Percentiles rank a stretch among this genome's conserved stretches.
Evolutionary conservation across 2,113 vertebrate genomes (phyloP).

Genomic region (Carettochelys insculpta): DNA sequence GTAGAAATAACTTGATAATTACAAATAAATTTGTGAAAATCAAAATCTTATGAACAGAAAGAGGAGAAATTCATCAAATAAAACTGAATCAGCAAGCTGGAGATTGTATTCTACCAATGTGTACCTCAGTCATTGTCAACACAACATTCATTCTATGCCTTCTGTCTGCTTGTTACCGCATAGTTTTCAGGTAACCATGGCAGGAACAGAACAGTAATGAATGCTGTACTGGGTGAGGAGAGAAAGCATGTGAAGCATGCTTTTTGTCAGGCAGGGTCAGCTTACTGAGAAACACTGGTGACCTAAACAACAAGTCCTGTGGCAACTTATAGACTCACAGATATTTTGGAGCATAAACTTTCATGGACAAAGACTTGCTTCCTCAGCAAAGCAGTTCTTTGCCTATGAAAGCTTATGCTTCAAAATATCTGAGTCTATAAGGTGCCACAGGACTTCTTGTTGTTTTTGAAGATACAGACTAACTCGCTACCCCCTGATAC

Average conservation of each 20-base stretch:
- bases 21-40: background rate
- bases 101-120: background rate
- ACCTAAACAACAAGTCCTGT: too few species aligned
- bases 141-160: background rate
- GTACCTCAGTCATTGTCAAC: background rate
- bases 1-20: constrained; percentile 9
- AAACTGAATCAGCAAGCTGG: background rate
- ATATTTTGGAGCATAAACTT: too few species aligned
- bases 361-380: too few species aligned
- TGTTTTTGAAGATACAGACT: too few species aligned
- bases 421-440: too few species aligned
- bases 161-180: background rate
- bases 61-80: background rate
- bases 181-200: background rate
- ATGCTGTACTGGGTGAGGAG: background rate
- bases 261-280: background rate
- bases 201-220: background rate
- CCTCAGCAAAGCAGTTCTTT: too few species aligned
- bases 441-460: too few species aligned
- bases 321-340: too few species aligned
- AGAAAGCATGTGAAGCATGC: background rate
- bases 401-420: too few species aligned
- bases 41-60: background rate
- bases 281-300: background rate
- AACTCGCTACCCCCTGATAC: too few species aligned